Base-by-base conservation (phyloP, 2,888 invertebrate species). In the Eupithecia insigniata region DNA sequence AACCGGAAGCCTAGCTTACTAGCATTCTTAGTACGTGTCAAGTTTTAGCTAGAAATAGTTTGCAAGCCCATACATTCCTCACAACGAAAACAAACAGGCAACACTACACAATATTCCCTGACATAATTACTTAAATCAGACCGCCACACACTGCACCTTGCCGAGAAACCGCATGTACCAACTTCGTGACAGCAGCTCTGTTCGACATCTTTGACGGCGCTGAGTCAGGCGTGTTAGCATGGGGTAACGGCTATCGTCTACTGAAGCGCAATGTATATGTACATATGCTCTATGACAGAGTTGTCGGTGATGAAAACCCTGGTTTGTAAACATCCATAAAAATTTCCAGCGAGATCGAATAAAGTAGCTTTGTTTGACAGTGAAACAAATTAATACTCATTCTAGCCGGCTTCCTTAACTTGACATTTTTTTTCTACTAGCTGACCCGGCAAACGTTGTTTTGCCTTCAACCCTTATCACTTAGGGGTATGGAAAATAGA, bases 181-280 rank as follows among this genome's bases (percentile, higher is more conserved):
- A 74, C 75, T 70, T 78, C 36, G 39, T 70, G 78, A 76, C 77
- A 73, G 78, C 67, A 71, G 62, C 70, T 64, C 71, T 71, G 73
- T 77, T 81, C 73, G 76, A 69, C 66, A 76, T 73, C 65, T 71
- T 70, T 60, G 28, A 43, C 68, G 72, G 22, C 82, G 67, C 71
- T 89, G 80, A 82, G 82, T 85, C 67, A 69, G 60, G 22, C 75
- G 83, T 78, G 83, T 87, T 87, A 88, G 83, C 87, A 87, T 89
- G 85, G 43, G 62, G 43, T 60, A 55, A 22, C 7, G 71, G 67
- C 67, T 32, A n/a, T 3, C 28, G 12, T 26, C 55, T 39, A 69
- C 74, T 64, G 46, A 58, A 71, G 66, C 69, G 16, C 82, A 83
- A 46, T 46, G 46, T n/a, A 46, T 46, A 36, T n/a, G 14, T 26